Evolutionary conservation across 2,113 vertebrate genomes (phyloP).

Genomic region (Nipponia nippon): DNA sequence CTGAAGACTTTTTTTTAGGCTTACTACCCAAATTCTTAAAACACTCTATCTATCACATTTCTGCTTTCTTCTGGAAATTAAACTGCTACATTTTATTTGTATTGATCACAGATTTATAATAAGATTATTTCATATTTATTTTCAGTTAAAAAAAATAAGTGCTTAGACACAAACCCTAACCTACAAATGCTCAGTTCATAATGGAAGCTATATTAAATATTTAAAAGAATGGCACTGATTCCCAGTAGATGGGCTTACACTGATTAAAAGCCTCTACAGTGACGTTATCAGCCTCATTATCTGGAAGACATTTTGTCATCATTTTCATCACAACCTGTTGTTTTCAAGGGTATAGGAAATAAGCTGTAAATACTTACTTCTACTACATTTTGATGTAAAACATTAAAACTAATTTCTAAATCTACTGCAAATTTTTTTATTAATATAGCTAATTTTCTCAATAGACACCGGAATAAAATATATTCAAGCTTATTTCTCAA

Average conservation of each 20-base stretch:
- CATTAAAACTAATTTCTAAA: neutral
- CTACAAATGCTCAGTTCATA: neutral
- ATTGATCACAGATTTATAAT: neutral
- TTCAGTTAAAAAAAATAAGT: neutral
- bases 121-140: neutral
- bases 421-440: neutral
- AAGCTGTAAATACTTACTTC: neutral
- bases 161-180: neutral
- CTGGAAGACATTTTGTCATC: neutral
- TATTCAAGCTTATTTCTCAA: neutral
- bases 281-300: neutral
- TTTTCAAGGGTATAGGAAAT: neutral
- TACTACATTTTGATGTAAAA: neutral
- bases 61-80: neutral
- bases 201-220: neutral
- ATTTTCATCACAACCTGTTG: neutral
- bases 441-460: neutral
- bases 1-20: neutral
- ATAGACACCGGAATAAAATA: neutral
- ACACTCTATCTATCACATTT: neutral
- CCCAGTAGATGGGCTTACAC: neutral
- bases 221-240: neutral
- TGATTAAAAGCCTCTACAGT: neutral
- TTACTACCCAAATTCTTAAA: neutral
- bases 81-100: neutral